Evolutionary conservation across 2,888 invertebrate species (phyloP).

Genomic region (Hetaerina titia): DNA sequence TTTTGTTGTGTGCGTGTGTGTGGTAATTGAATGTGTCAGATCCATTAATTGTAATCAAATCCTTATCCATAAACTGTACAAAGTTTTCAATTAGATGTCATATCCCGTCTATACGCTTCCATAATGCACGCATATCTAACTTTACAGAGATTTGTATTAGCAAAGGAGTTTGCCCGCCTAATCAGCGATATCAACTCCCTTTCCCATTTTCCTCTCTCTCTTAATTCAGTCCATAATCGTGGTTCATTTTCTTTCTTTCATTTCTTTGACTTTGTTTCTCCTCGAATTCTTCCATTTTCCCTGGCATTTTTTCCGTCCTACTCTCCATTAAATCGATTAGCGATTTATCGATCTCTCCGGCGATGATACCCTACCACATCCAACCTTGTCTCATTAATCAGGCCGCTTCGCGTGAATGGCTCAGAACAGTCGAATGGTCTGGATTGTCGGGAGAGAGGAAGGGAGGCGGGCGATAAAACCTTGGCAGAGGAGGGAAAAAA

Average conservation of each 20-base stretch:
- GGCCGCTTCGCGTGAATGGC: constrained; percentile 57
- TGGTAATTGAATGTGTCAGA: no score
- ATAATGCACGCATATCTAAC: no score
- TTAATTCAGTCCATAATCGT: neutral
- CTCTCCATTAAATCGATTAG: constrained; percentile 60
- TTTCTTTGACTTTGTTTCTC: constrained; percentile 36
- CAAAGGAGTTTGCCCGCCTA: neutral
- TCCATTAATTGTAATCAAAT: no score
- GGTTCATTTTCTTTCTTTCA: neutral
- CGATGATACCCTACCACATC: constrained; percentile 67
- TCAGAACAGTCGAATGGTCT: constrained; percentile 64
- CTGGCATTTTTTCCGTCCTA: neutral
- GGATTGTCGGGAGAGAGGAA: neutral
- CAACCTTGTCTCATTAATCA: constrained; percentile 67
- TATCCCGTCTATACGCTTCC: no score
- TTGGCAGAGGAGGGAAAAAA: neutral
- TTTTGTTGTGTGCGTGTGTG: no score
- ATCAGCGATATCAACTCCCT: neutral
- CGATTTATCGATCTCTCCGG: constrained; percentile 53
- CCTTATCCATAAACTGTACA: no score
- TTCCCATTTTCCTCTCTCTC: neutral
- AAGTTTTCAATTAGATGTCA: no score
- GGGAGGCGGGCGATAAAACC: constrained; percentile 50
- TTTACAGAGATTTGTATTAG: neutral
- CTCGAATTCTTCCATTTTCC: constrained; percentile 1